Conservation (phyloP, 2,797 vertebrate genomes). For the Ficedula albicollis region DNA sequence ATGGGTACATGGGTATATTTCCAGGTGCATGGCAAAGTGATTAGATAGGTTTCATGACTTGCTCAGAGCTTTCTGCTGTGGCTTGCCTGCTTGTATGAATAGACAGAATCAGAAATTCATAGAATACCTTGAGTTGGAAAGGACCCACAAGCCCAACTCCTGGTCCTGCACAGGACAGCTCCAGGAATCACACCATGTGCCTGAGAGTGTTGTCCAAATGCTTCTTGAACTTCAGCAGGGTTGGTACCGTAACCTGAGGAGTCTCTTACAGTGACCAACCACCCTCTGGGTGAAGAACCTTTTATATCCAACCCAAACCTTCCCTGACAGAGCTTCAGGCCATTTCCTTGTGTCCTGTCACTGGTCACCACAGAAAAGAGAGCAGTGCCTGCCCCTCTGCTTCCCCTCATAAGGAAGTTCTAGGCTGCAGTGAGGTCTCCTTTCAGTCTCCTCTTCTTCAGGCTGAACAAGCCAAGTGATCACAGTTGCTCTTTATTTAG, state of each 20-base stretch:
- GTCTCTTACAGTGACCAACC: not conserved
- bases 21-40: rapidly evolving
- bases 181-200: not conserved
- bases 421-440: not conserved
- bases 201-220: not conserved
- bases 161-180: not conserved
- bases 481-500: not conserved
- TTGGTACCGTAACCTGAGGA: not conserved
- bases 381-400: not conserved
- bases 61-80: not conserved
- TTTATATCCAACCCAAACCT: not conserved
- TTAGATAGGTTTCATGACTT: not conserved
- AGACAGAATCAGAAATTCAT: not conserved
- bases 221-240: not conserved
- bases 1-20: not conserved
- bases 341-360: not conserved
- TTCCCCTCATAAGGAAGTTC: not conserved
- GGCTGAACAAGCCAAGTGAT: not conserved
- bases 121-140: not conserved
- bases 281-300: not conserved
- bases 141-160: not conserved
- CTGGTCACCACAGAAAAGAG: not conserved
- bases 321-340: not conserved
- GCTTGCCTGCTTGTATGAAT: not conserved
- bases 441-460: not conserved